Conservation (phyloP, 2,888 invertebrate genomes). For the Protonemura montana region DNA sequence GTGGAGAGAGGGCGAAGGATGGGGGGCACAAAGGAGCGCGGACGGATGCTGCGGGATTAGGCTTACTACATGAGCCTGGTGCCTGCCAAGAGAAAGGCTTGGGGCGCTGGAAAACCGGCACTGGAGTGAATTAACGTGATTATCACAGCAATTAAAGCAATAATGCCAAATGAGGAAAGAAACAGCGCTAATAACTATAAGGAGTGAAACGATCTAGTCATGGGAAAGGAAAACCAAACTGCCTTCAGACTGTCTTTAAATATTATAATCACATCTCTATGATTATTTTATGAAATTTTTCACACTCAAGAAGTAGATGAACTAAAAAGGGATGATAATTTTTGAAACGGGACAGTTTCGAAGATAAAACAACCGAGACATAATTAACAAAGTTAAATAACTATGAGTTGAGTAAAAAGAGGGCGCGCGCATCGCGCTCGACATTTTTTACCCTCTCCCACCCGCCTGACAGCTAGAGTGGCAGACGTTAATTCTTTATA, state of each 20-base stretch:
- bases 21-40: conserved; percentile 14
- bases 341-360: background rate
- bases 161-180: conserved; percentile 34
- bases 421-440: background rate
- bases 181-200: conserved; percentile 31
- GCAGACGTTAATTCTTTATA: background rate
- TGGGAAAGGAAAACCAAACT: background rate
- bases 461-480: background rate
- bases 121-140: conserved; percentile 38
- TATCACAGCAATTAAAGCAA: conserved; percentile 44
- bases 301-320: background rate
- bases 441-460: background rate
- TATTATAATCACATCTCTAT: conserved; percentile 22
- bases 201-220: background rate
- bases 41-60: conserved; percentile 30
- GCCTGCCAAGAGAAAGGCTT: background rate
- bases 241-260: background rate
- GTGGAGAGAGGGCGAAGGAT: no score
- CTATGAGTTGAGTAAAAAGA: conserved; percentile 13
- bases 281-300: conserved; percentile 30
- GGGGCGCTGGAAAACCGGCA: background rate
- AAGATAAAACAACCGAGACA: conserved; percentile 31
- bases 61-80: conserved; percentile 10
- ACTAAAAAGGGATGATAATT: conserved; percentile 1
- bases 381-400: conserved; percentile 34